phyloP scores from a whole-genome alignment of 2,113 vertebrate species.

The mouse (Mus musculus) region GRCm39 chr12:47729001-47729500 shows the following conservation, averaged over 20 bases:
- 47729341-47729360: rapidly evolving
- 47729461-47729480: background rate
- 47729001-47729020: background rate
- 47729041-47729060: background rate
- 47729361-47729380: background rate
- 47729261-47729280: background rate
- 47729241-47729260: background rate
- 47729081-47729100: background rate
- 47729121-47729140: background rate
- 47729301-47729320: background rate
- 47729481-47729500: background rate
- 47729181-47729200: background rate
- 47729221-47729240: background rate
- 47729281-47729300: background rate
- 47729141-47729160: background rate
- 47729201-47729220: background rate
- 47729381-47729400: background rate
- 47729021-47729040: background rate
- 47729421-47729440: background rate
- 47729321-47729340: background rate
- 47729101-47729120: background rate
- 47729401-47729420: background rate
- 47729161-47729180: background rate
- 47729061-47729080: background rate
- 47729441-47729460: background rate